Evolutionary conservation across 2,113 vertebrate species (phyloP).

Genomic region (Paedocypris sp.): DNA sequence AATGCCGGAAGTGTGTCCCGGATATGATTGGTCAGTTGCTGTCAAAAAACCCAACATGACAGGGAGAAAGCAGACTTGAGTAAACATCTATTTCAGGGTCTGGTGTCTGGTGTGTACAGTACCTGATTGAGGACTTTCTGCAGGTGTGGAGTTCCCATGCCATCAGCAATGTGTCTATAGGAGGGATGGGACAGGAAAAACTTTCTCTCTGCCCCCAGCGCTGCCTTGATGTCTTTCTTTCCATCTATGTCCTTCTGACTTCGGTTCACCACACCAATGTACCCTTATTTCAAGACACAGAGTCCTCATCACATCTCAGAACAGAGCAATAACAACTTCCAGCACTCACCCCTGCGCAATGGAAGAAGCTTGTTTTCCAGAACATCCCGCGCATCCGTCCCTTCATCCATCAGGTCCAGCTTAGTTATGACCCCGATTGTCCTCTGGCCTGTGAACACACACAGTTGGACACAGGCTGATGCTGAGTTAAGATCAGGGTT

Average conservation of each 20-base stretch:
- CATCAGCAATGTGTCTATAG: conserved; percentile 74
- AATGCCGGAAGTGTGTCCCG: conserved; percentile 82
- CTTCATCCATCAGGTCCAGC: conserved; percentile 90
- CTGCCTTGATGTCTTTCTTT: conserved; percentile 73
- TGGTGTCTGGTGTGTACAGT: conserved; percentile 4
- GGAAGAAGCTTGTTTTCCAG: conserved; percentile 88
- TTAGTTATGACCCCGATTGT: conserved; percentile 93
- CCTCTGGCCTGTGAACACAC: conserved; percentile 63
- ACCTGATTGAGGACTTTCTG: conserved; percentile 73
- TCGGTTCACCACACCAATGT: conserved; percentile 76
- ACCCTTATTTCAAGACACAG: conserved; percentile 59
- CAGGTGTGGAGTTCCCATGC: conserved; percentile 73
- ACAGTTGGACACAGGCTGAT: background rate
- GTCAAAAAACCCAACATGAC: conserved; percentile 19
- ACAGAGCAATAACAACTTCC: background rate
- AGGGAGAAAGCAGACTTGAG: background rate
- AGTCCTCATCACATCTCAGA: background rate
- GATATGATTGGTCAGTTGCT: conserved; percentile 96
- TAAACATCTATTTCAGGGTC: background rate
- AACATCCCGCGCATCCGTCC: conserved; percentile 81
- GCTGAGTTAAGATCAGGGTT: no score
- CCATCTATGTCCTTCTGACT: conserved; percentile 85
- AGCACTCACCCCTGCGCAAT: conserved; percentile 78
- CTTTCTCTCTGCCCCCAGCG: conserved; percentile 73
- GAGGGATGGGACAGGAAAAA: conserved; percentile 62